Evolutionary conservation across 2,797 vertebrate species (phyloP), one percentile per base, ranked within the genome.

Genomic region (Enteromius trimaculatus): DNA sequence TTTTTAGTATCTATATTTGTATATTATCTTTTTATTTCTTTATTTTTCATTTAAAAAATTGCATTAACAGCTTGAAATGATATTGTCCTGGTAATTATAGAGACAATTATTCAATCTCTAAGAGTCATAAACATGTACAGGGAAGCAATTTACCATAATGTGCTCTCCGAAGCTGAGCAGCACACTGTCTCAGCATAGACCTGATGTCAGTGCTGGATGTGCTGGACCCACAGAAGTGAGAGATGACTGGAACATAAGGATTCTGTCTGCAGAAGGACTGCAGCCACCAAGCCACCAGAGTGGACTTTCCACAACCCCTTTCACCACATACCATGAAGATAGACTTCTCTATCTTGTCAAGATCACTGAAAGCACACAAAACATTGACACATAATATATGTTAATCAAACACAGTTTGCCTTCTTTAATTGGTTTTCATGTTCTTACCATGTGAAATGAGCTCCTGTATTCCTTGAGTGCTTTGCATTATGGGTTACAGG

Each of bases 301-400:
- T 86, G 3, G 93, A 91, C 84, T 94, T 92, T 47, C 92, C 92
- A 87, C 89, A 91, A 51, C 93, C 92, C 47, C 87, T 86, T 58
- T 90, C 90, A 72, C 92, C 92, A 87, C 87, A 88, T 37, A 93
- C 75, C 37, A 93, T 82, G 17, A 93, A 85, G 62, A 91, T 84
- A 34, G 91, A 91, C 77, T 87, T 90, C 39, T 75, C 81, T 10
- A 66, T 55, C 68, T 37, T 68, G 21, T 42, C 80, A 82, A 47
- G 64, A 68, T 86, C 87, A 88, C 77, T 80, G 84, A 84, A 58
- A 51, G 0, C 8, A 65, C 11, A 72, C 1, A 75, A 26, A 7
- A 17, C 23, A 19, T 1, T 62, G 29, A 23, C 29, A 19, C 37
- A 42, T 29, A 70, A 21, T 17, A 26, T 44, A 44, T 58, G 49